These are phyloP conservation scores for Sesia bembeciformis DNA, from an alignment of 2,888 invertebrate genomes.

Conservation along the genomic window DNA sequence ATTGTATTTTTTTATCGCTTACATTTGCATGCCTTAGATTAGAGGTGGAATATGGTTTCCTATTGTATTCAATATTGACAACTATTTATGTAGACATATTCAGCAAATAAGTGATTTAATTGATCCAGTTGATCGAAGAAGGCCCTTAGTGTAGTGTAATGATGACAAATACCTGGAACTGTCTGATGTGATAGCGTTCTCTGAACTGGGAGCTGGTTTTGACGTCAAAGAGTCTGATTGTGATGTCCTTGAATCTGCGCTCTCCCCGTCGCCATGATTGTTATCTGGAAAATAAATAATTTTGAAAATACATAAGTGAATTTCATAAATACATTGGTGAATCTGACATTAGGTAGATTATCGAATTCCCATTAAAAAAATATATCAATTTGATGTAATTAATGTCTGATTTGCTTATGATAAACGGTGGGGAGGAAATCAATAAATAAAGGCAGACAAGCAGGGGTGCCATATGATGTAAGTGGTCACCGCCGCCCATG, in stretches of 20 bases:
- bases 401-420: background rate
- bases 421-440: background rate
- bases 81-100: too few relatives aligned
- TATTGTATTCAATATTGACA: too few relatives aligned
- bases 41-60: too few relatives aligned
- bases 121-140: too few relatives aligned
- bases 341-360: too few relatives aligned
- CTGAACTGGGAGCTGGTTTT: conserved; percentile 60
- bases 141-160: too few relatives aligned
- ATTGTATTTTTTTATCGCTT: too few relatives aligned
- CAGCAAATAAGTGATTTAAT: too few relatives aligned
- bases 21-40: too few relatives aligned
- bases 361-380: background rate
- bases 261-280: conserved; percentile 44
- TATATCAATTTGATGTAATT: background rate
- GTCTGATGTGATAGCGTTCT: conserved; percentile 57
- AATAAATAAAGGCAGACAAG: too few relatives aligned
- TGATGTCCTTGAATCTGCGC: conserved; percentile 57
- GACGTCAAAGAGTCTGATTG: conserved; percentile 60
- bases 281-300: conserved; percentile 29
- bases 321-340: background rate
- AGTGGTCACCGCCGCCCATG: too few relatives aligned
- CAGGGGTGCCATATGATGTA: too few relatives aligned
- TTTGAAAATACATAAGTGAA: background rate
- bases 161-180: conserved; percentile 47